These are phyloP conservation scores for Mizuhopecten yessoensis DNA, from an alignment of 1,140 invertebrate species.

Conservation along the genomic window DNA sequence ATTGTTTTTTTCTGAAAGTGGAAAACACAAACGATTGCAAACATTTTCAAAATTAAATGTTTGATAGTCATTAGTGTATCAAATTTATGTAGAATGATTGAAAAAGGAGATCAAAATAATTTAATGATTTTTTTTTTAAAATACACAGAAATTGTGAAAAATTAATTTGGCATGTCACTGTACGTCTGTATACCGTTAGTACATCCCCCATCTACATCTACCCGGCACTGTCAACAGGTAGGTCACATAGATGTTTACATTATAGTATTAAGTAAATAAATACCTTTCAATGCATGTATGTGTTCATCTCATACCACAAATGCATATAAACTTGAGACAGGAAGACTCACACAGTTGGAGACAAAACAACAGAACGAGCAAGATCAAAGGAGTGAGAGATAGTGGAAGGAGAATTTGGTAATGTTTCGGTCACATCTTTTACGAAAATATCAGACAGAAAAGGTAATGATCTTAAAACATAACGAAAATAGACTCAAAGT, in stretches of 20 bases:
- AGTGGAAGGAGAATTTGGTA: no score
- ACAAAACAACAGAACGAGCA: background rate
- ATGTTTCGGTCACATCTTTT: background rate
- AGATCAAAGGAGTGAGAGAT: background rate
- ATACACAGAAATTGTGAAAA: no score
- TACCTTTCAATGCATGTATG: slow-evolving; percentile 5
- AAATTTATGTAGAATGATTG: no score
- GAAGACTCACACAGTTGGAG: background rate
- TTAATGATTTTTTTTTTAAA: no score
- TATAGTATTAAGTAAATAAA: background rate
- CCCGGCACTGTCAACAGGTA: background rate
- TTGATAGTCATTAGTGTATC: no score
- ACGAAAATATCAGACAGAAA: background rate
- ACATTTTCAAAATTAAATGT: no score
- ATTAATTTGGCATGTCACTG: background rate
- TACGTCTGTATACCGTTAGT: background rate
- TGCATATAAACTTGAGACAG: background rate
- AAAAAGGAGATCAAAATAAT: no score
- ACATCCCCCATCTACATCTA: background rate
- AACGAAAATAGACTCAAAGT: no score
- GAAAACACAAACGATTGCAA: no score
- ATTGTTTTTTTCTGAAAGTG: no score
- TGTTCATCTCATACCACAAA: background rate
- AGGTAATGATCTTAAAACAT: no score
- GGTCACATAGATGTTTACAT: background rate